Evolutionary conservation across 2,113 vertebrate genomes (phyloP), one percentile per base, ranked within the genome.

Genomic region (Pongo pygmaeus): DNA sequence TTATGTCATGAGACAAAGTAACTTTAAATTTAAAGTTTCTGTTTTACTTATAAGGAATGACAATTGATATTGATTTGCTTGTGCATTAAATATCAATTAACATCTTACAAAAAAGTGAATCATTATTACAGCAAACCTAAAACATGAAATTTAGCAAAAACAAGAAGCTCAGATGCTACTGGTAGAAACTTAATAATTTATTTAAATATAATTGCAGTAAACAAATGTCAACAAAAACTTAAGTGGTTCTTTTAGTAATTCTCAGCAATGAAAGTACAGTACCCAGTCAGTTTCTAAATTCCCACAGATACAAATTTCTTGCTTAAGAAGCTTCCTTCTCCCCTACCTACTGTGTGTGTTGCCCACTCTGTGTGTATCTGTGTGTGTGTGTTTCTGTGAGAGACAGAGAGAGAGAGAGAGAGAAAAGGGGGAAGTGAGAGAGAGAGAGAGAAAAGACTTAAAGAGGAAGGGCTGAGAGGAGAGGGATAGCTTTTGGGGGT

Each of bases 71-170:
- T 83, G 92, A 70, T 67, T 90, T 70, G 35, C 46, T 96, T 94
- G 43, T 78, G 13, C 83, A 95, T 46, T 97, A 95, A 83, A 77
- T 70, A 96, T 67, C 25, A 97, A 74, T n/a, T 90, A 80, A 30
- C 88, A 72, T 96, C 61, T 91, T 79, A 97, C 2, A 64, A 70
- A 89, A 94, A 89, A 86, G 75, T 77, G 64, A 96, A 85, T 27
- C 6, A 78, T 90, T 93, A 32, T 93, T 89, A 77, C 2, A 89
- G 74, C 20, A 67, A 86, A 79, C 8, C 23, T 91, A 78, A 1
- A 84, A 81, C n/a, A 52, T 61, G 7, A 86, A 93, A 93, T 85
- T 86, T 75, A 96, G 61, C n/a, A 80, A 93, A 93, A 89, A 70
- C 13, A 85, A 12, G 23, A 96, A 92, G 40, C 75, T 52, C n/a